Evolutionary conservation across 2,888 invertebrate species (phyloP).

Genomic region (Phrixothrix hirtus): DNA sequence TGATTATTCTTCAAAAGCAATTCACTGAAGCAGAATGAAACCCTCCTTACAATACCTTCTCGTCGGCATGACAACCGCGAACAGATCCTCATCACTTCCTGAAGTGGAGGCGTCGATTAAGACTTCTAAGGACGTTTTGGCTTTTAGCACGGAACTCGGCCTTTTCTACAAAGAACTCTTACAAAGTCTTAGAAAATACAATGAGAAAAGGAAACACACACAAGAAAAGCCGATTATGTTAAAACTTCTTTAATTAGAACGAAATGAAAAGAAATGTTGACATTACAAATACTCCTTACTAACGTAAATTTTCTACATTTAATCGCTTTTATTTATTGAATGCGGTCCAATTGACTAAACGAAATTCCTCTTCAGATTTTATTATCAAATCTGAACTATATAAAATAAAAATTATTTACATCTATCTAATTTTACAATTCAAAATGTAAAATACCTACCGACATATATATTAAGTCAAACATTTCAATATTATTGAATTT

Average conservation of each 20-base stretch:
- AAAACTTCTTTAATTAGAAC: constrained; percentile 20
- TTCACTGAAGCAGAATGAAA: constrained; percentile 42
- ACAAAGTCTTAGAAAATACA: constrained; percentile 16
- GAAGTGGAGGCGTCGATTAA: constrained; percentile 28
- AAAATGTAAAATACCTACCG: no score
- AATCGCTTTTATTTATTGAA: no score
- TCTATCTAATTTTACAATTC: no score
- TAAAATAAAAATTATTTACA: no score
- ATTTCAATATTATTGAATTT: no score
- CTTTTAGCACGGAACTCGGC: constrained; percentile 21
- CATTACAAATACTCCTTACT: no score
- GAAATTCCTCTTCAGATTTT: no score
- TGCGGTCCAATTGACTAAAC: no score
- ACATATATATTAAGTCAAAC: no score
- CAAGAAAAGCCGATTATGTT: constrained; percentile 21
- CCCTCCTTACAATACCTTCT: constrained; percentile 43
- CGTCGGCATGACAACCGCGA: constrained; percentile 49
- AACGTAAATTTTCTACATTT: no score
- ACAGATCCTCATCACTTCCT: constrained; percentile 28
- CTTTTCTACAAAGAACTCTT: constrained; percentile 14
- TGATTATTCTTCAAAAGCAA: constrained; percentile 46
- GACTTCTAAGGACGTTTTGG: constrained; percentile 22
- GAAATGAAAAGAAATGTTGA: no score
- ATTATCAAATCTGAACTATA: no score
- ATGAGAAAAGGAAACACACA: constrained; percentile 15